Base-by-base conservation (phyloP, 1,140 invertebrate species). In the Cardiocondyla obscurior region DNA sequence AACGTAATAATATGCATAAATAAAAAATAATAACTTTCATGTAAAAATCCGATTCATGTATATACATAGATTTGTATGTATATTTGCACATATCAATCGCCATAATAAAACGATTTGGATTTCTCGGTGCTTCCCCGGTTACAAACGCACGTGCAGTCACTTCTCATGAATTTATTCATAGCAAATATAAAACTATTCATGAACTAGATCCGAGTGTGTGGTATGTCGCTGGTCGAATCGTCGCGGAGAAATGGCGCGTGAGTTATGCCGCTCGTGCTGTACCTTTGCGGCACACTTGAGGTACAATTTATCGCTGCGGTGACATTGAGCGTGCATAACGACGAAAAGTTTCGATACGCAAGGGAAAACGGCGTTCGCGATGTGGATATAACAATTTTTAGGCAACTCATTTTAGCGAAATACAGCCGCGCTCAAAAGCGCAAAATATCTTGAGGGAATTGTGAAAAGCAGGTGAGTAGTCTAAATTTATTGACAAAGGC, bases 111-210 rank as follows among this genome's bases (percentile, higher is more conserved):
- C 74, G 74, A 79, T 49, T 79, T 79, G 67, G 74, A 79, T 79
- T 79, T 79, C 74, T 49, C 6, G 25, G 14, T n/a, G 46, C 49
- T 53, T 69, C 64, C 64, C 22, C 22, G 46, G 65, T 79, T 55
- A 79, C 62, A 69, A 79, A 53, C 74, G 46, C 44, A 25, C 25
- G 12, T 36, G 25, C 81, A 44, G n/a, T 46, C n/a, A 33, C 33
- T 55, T 39, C 74, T 82, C 81, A 82, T 82, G 81, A 82, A 82
- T 82, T 73, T 82, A 82, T 82, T 73, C 81, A 82, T 82, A 62
- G 57, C 42, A 74, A 76, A 82, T 82, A 82, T 82, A 77, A 62
- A 82, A 82, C 81, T 82, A 82, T 79, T 79, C 74, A 79, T 79
- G 74, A 79, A 77, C 74, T 67, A 79, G 62, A 79, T 79, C 46